phyloP scores from a whole-genome alignment of 2,888 invertebrate species.

The Phorcus lineatus region DNA sequence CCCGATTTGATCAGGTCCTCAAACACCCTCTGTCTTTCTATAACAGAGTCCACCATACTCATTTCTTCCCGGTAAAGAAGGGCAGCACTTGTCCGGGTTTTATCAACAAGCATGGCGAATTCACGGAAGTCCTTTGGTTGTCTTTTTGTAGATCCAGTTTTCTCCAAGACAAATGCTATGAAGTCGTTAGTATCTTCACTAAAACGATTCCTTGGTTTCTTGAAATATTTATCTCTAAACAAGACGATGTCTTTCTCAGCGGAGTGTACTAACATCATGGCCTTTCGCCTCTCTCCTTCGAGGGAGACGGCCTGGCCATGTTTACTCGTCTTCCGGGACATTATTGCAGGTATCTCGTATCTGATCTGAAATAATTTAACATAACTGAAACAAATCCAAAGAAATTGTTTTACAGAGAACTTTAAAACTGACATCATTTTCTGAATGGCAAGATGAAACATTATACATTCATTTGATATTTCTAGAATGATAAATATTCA shows the following conservation, averaged over 20 bases:
- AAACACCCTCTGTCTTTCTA: constrained; percentile 25
- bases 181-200: constrained; percentile 32
- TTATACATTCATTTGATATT: too few species aligned
- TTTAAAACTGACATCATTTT: too few species aligned
- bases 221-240: constrained; percentile 49
- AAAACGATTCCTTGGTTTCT: constrained; percentile 27
- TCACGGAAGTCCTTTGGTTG: constrained; percentile 32
- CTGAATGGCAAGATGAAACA: too few species aligned
- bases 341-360: too few species aligned
- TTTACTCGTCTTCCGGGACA: too few species aligned
- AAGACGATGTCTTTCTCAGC: constrained; percentile 51
- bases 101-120: constrained; percentile 27
- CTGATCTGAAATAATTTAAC: too few species aligned
- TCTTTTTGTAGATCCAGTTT: constrained; percentile 27
- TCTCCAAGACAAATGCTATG: constrained; percentile 37
- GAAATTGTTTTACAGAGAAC: too few species aligned
- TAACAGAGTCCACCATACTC: background rate
- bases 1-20: constrained; percentile 26
- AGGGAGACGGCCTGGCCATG: constrained; percentile 52
- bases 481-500: too few species aligned
- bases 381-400: too few species aligned
- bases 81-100: background rate
- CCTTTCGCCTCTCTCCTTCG: constrained; percentile 61
- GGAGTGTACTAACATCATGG: constrained; percentile 57
- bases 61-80: constrained; percentile 22